phyloP scores from a whole-genome alignment of 2,113 vertebrate species.

The Prunella himalayana region DNA sequence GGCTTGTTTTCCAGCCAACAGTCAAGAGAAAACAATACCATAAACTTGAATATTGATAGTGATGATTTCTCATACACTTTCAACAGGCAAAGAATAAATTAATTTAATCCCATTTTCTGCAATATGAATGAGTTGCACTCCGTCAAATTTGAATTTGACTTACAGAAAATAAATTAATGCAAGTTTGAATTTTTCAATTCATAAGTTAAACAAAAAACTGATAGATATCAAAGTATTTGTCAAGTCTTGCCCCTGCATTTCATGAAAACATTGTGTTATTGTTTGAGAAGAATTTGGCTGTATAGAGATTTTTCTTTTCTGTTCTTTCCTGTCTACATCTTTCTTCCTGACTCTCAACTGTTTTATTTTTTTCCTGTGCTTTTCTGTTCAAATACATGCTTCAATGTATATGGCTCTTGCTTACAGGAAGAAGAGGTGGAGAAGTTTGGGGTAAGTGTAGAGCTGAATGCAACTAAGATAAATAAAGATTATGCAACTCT shows the following conservation, averaged over 20 bases:
- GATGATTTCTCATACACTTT: not conserved
- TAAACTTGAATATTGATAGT: not conserved
- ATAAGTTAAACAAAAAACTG: not conserved
- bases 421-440: constrained; percentile 99
- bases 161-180: not conserved
- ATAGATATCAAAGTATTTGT: constrained; percentile 15
- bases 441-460: constrained; percentile 99
- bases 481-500: constrained; percentile 67
- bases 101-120: not conserved
- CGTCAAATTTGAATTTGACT: not conserved
- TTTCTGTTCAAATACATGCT: constrained; percentile 86
- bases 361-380: constrained; percentile 84
- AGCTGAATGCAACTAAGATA: constrained; percentile 73
- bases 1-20: not conserved
- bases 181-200: not conserved
- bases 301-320: constrained; percentile 66
- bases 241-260: constrained; percentile 30
- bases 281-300: constrained; percentile 63
- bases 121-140: not conserved
- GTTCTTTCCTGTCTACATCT: constrained; percentile 74
- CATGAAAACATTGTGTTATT: constrained; percentile 61
- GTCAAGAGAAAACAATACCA: not conserved
- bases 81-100: not conserved
- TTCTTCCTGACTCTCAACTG: constrained; percentile 75
- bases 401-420: constrained; percentile 96